Percentiles rank a stretch among this genome's conserved stretches.
phyloP scores from a whole-genome alignment of 64 coral and sea anemone genomes.

The Dendrophyllia cribrosa region DNA sequence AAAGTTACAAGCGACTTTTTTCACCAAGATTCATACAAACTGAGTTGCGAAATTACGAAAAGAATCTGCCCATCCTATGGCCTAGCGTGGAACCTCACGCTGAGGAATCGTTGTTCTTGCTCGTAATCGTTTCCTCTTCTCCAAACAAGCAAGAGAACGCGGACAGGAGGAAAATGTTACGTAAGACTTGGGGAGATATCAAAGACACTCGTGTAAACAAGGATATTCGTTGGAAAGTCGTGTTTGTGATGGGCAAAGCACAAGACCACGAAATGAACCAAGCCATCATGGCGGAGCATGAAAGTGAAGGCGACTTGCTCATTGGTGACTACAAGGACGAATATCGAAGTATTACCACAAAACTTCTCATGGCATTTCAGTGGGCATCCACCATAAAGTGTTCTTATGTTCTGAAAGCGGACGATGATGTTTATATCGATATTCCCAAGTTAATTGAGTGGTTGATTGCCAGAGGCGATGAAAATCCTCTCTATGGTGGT shows the following conservation, averaged over 20 bases:
- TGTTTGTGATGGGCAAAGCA: slow-evolving; percentile 81
- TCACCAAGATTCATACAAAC: background rate
- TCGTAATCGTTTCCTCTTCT: slow-evolving; percentile 81
- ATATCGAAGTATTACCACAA: slow-evolving; percentile 72
- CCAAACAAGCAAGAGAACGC: slow-evolving; percentile 35
- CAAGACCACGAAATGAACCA: background rate
- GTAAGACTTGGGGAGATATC: slow-evolving; percentile 66
- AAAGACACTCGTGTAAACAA: background rate
- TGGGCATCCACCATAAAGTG: slow-evolving; percentile 71
- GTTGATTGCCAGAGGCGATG: slow-evolving; percentile 31
- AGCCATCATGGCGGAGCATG: slow-evolving; percentile 49
- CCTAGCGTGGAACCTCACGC: slow-evolving; percentile 28
- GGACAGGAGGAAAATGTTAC: slow-evolving; percentile 52
- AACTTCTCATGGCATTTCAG: slow-evolving; percentile 73
- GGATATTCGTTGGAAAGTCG: slow-evolving; percentile 27
- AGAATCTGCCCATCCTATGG: slow-evolving; percentile 45
- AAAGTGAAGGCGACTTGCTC: slow-evolving; percentile 77
- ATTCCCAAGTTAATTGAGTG: slow-evolving; percentile 72
- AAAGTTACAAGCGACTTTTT: background rate
- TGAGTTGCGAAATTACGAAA: slow-evolving; percentile 9
- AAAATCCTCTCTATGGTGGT: slow-evolving; percentile 75
- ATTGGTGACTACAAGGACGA: slow-evolving; percentile 73
- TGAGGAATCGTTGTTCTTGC: slow-evolving; percentile 24
- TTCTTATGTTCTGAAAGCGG: slow-evolving; percentile 65
- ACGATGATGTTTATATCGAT: slow-evolving; percentile 88